Conservation (phyloP, 2,113 vertebrate species). For the Pachypanchax playfairii region DNA sequence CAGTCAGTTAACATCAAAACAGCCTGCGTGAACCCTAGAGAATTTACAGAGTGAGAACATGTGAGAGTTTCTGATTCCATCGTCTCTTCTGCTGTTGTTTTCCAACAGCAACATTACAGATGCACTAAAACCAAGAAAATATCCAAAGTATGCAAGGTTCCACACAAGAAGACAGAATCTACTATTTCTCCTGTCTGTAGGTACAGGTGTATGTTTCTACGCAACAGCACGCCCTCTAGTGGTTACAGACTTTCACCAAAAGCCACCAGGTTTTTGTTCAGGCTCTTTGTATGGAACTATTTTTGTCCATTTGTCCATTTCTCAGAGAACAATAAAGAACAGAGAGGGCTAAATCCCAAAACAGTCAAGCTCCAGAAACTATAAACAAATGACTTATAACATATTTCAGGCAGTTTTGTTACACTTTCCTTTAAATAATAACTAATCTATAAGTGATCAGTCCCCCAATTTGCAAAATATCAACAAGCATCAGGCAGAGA, state of each 20-base stretch:
- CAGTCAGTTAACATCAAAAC: too few relatives aligned
- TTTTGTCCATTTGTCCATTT: slow-evolving; percentile 51
- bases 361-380: slow-evolving; percentile 7
- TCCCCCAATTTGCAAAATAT: not conserved
- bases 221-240: slow-evolving; percentile 51
- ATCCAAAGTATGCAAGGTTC: too few relatives aligned
- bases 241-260: slow-evolving; percentile 7
- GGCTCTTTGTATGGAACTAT: slow-evolving; percentile 28
- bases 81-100: too few relatives aligned
- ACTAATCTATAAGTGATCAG: not conserved
- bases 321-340: slow-evolving; percentile 60
- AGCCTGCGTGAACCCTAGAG: too few relatives aligned
- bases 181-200: slow-evolving; percentile 1
- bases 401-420: not conserved
- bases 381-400: not conserved
- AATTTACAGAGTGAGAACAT: too few relatives aligned
- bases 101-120: not conserved
- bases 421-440: not conserved
- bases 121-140: not conserved
- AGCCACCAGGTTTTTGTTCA: slow-evolving; percentile 17
- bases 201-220: slow-evolving; percentile 5
- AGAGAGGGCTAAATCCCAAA: slow-evolving; percentile 39
- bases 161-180: too few relatives aligned
- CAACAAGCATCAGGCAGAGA: not conserved
- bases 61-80: too few relatives aligned